Percentiles rank a stretch among this genome's conserved stretches.
Conservation (phyloP, 2,888 invertebrate species). For the Prionchulus punctatus region DNA sequence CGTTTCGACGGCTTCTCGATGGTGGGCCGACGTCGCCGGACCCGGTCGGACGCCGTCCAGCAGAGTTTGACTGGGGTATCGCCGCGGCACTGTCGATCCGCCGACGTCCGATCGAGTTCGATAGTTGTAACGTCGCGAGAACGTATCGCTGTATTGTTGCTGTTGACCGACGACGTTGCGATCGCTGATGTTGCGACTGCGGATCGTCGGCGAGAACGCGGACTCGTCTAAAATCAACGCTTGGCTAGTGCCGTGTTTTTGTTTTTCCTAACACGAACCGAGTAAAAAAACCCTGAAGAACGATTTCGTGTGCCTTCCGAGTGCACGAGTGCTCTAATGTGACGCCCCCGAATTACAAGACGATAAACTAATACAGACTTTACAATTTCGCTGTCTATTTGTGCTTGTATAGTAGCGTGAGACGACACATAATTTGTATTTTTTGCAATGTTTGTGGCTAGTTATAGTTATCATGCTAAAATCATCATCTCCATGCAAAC, state of each 20-base stretch:
- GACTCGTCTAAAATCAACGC: neutral
- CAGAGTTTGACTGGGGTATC: constrained; percentile 29
- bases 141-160: constrained; percentile 20
- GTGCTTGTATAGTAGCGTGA: too few species aligned
- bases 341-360: too few species aligned
- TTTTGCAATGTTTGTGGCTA: too few species aligned
- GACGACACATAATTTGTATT: too few species aligned
- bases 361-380: too few species aligned
- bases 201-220: constrained; percentile 18
- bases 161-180: constrained; percentile 3
- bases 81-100: constrained; percentile 19
- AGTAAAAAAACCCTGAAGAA: too few species aligned
- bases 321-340: too few species aligned
- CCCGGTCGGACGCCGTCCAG: constrained; percentile 30
- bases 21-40: constrained; percentile 21
- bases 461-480: too few species aligned
- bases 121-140: constrained; percentile 27
- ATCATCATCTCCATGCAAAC: too few species aligned
- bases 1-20: constrained; percentile 27
- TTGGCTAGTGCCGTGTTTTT: neutral
- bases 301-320: too few species aligned
- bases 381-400: too few species aligned
- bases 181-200: constrained; percentile 1
- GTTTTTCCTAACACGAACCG: too few species aligned
- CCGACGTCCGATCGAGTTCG: constrained; percentile 27